Conservation (phyloP, 1,140 invertebrate genomes). For the Himalopsyche phryganea region DNA sequence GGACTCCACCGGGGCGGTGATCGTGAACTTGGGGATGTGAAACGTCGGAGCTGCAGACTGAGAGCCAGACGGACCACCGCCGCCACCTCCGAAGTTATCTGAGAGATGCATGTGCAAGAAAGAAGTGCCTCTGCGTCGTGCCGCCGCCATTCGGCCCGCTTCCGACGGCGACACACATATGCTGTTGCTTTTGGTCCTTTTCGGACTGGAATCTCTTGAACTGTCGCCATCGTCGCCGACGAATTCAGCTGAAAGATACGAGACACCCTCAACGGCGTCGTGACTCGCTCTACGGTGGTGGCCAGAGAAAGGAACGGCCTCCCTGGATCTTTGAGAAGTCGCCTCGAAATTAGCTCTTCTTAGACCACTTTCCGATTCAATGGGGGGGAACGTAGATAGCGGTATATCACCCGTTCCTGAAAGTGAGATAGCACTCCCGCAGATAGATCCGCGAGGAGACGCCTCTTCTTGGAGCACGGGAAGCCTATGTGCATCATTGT, state of each 20-base stretch:
- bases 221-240: constrained; percentile 34
- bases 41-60: constrained; percentile 45
- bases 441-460: not conserved
- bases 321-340: not conserved
- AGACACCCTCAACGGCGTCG: not conserved
- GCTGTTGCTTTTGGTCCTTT: constrained; percentile 46
- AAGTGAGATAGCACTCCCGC: constrained; percentile 7
- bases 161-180: constrained; percentile 40
- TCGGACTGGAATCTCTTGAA: constrained; percentile 31
- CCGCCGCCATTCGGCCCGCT: constrained; percentile 27
- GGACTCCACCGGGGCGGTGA: constrained; percentile 47
- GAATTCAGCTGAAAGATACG: constrained; percentile 6
- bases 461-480: constrained; percentile 21
- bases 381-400: not conserved
- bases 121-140: constrained; percentile 42
- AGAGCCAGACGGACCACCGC: constrained; percentile 34
- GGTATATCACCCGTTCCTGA: constrained; percentile 5
- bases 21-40: constrained; percentile 48
- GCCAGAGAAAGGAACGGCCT: not conserved
- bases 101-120: constrained; percentile 45
- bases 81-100: constrained; percentile 32
- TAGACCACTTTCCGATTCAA: not conserved
- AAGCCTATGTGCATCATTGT: constrained; percentile 1
- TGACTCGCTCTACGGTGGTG: constrained; percentile 7
- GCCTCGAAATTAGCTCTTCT: not conserved